Base-by-base conservation (phyloP, 2,797 vertebrate genomes). In the Podarcis lilfordi region DNA sequence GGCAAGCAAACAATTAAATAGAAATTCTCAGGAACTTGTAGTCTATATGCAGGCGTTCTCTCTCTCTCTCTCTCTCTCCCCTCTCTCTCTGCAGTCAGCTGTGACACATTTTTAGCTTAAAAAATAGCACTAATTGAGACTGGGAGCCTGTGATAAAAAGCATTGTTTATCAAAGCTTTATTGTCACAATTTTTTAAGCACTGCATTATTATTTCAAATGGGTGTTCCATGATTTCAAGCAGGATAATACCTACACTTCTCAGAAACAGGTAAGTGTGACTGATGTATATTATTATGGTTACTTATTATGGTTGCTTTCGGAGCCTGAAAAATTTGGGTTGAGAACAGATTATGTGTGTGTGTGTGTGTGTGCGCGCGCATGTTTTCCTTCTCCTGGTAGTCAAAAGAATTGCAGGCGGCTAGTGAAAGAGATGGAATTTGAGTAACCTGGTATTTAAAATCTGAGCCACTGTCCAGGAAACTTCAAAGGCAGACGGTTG, bases 251-350 rank as follows among this genome's bases (percentile, higher is more conserved):
- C 89, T 91, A 68, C 75, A 77, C 85, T 93, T 72, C 66, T 78
- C 89, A 74, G 79, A 85, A 76, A 72, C 95, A 97, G 96, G 97
- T 97, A 97, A 97, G 97, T 97, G 88, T 88, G 91, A 89, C 90
- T 90, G 92, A 93, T 95, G 74, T 37, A 76, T 93, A 64, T 95
- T 95, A 83, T 91, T 96, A 81, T 92, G 78, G 84, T 93, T 93
- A 92, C 93, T 55, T 84, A 89, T 83, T 91, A 15, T 55, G 50
- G 50, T 55, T 55, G 13, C 13, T 55, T 76, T 82, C 27, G 75
- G 76, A 69, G 92, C 86, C 90, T 95, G 93, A 96, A 86, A 85
- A 89, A 88, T 89, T 89, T 80, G 85, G 25, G 85, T 21, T 69
- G 90, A 37, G 32, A 87, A 90, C 72, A 93, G 59, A 43, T 19